Evolutionary conservation across 2,797 vertebrate genomes (phyloP).

Genomic region (Iguana delicatissima): DNA sequence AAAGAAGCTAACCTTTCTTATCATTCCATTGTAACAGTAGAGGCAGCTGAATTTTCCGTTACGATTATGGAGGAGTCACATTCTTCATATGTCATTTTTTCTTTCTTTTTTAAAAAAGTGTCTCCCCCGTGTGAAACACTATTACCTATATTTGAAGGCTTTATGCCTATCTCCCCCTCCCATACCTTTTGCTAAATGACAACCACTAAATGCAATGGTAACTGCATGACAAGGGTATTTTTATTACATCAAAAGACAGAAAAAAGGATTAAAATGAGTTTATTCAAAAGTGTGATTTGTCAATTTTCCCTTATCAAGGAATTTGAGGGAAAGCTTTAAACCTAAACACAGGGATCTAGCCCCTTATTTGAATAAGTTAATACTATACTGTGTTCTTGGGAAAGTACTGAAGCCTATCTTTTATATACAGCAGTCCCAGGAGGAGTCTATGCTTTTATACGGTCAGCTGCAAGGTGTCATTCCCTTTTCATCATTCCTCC

Average conservation of each 20-base stretch:
- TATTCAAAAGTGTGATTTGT: slow-evolving; percentile 89
- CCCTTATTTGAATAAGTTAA: slow-evolving; percentile 94
- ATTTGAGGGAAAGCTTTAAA: slow-evolving; percentile 83
- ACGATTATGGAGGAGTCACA: slow-evolving; percentile 72
- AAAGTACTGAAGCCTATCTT: slow-evolving; percentile 86
- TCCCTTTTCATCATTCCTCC: slow-evolving; percentile 86
- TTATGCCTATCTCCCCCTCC: slow-evolving; percentile 75
- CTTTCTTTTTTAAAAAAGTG: slow-evolving; percentile 74
- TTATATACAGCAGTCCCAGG: slow-evolving; percentile 88
- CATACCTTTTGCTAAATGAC: slow-evolving; percentile 82
- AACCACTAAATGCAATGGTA: slow-evolving; percentile 81
- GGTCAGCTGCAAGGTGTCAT: slow-evolving; percentile 91
- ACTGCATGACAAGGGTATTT: slow-evolving; percentile 83
- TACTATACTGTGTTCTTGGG: slow-evolving; percentile 84
- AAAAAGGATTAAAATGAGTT: slow-evolving; percentile 87
- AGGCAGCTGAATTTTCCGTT: slow-evolving; percentile 76
- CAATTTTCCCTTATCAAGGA: slow-evolving; percentile 80
- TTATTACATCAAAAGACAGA: slow-evolving; percentile 82
- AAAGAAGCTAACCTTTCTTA: slow-evolving; percentile 63
- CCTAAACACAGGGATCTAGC: slow-evolving; percentile 85
- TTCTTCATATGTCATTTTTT: slow-evolving; percentile 64
- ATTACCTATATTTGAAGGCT: slow-evolving; percentile 81
- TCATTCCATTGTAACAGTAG: slow-evolving; percentile 73
- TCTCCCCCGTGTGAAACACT: slow-evolving; percentile 76
- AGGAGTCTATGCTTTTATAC: slow-evolving; percentile 90